Percentiles rank a stretch among this genome's conserved stretches.
Evolutionary conservation across 2,888 invertebrate genomes (phyloP).

Genomic region (Acheta domesticus): DNA sequence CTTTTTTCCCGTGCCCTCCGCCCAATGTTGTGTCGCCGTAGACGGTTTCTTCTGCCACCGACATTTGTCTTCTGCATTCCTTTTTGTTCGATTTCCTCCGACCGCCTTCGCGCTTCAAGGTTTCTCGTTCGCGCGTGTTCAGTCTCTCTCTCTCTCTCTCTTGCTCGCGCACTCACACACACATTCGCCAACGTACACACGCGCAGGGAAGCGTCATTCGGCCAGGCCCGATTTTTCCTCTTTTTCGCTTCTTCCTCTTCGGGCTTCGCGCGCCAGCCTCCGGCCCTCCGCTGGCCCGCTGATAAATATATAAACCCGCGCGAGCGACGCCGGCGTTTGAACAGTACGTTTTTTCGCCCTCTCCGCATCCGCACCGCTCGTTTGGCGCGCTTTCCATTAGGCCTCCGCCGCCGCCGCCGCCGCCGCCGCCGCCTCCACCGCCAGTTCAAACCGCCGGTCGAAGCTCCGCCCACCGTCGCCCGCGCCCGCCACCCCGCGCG

Average conservation of each 20-base stretch:
- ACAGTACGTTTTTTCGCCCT: background rate
- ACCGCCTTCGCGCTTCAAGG: background rate
- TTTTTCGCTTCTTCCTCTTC: background rate
- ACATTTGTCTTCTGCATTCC: background rate
- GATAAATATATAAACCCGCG: background rate
- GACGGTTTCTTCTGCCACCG: background rate
- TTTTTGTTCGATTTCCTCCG: background rate
- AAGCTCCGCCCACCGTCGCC: background rate
- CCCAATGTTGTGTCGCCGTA: background rate
- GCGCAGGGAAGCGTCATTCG: too few species aligned
- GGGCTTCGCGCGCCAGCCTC: background rate
- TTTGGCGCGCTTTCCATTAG: slow-evolving; percentile 1
- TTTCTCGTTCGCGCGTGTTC: background rate
- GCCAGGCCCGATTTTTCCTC: background rate
- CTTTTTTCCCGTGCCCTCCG: background rate
- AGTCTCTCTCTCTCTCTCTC: too few species aligned
- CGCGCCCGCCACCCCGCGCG: background rate
- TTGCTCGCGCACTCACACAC: too few species aligned
- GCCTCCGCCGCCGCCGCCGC: background rate
- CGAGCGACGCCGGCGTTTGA: background rate
- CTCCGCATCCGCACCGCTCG: background rate
- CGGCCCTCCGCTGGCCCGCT: background rate
- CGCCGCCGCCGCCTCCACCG: background rate
- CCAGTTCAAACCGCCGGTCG: background rate
- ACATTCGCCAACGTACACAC: too few species aligned